Conservation (phyloP, 1,140 invertebrate genomes). For the Apis cerana region DNA sequence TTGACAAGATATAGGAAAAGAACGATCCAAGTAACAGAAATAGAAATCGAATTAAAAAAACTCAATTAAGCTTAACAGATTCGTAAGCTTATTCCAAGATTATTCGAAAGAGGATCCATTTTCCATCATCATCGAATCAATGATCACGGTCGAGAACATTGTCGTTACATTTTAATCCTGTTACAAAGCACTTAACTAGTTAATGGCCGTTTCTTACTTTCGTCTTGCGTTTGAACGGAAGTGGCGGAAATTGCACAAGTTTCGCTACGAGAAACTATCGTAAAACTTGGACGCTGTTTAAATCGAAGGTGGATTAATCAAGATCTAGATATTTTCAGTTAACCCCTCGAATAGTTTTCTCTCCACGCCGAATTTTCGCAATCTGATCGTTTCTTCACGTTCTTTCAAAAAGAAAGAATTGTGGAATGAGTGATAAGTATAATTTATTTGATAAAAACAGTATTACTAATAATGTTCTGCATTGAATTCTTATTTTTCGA, state of each 20-base stretch:
- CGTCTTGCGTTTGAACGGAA: background rate
- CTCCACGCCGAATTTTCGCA: background rate
- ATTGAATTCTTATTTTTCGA: no score
- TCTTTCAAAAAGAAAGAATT: no score
- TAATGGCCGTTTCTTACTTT: slow-evolving; percentile 52
- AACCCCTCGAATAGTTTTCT: background rate
- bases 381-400: background rate
- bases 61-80: background rate
- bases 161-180: slow-evolving; percentile 55
- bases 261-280: slow-evolving; percentile 11
- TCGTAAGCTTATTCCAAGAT: slow-evolving; percentile 29
- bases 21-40: no score
- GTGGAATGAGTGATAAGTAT: no score
- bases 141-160: slow-evolving; percentile 22
- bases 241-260: slow-evolving; percentile 28
- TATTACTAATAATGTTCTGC: no score
- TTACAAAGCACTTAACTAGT: slow-evolving; percentile 61
- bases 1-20: no score
- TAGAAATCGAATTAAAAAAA: no score
- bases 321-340: slow-evolving; percentile 3
- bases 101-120: slow-evolving; percentile 15
- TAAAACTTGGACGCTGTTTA: slow-evolving; percentile 9
- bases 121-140: slow-evolving; percentile 27
- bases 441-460: no score
- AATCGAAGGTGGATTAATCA: background rate